Evolutionary conservation across 2,113 vertebrate genomes (phyloP).

Genomic region (Sylvilagus bachmani): DNA sequence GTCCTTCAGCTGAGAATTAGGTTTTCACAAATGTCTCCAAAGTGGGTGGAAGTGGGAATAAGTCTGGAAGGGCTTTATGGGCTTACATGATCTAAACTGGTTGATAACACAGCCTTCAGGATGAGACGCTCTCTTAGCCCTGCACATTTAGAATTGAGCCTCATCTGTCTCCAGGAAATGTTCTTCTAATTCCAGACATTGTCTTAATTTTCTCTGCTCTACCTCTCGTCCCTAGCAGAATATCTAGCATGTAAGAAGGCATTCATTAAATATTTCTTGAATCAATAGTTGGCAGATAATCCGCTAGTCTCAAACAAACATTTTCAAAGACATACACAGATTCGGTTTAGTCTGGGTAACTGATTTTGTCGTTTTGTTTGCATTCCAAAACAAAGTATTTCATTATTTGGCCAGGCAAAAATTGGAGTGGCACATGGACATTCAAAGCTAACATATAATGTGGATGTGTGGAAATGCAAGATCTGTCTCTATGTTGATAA

Average conservation of each 20-base stretch:
- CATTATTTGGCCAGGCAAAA: neutral
- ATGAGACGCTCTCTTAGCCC: neutral
- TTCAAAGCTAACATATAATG: neutral
- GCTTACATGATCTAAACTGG: neutral
- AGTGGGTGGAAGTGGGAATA: too few species aligned
- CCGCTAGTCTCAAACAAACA: slow-evolving; percentile 1
- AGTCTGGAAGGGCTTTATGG: neutral
- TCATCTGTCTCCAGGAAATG: neutral
- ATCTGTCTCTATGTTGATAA: neutral
- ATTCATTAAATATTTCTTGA: slow-evolving; percentile 29
- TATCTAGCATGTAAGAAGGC: slow-evolving; percentile 10
- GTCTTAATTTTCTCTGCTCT: neutral
- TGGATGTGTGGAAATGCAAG: neutral
- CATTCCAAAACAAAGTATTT: slow-evolving; percentile 19
- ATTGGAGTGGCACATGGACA: neutral
- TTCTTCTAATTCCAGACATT: slow-evolving; percentile 14
- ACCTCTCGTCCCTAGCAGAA: neutral
- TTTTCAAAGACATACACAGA: slow-evolving; percentile 23
- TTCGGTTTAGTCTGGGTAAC: neutral
- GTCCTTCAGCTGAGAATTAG: neutral
- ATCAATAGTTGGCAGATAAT: neutral
- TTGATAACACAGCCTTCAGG: neutral
- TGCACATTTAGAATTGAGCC: neutral
- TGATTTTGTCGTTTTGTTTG: slow-evolving; percentile 47
- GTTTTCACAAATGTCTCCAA: neutral